Evolutionary conservation across 2,888 invertebrate species (phyloP).

Genomic region (Lasioglossum leucozonium): DNA sequence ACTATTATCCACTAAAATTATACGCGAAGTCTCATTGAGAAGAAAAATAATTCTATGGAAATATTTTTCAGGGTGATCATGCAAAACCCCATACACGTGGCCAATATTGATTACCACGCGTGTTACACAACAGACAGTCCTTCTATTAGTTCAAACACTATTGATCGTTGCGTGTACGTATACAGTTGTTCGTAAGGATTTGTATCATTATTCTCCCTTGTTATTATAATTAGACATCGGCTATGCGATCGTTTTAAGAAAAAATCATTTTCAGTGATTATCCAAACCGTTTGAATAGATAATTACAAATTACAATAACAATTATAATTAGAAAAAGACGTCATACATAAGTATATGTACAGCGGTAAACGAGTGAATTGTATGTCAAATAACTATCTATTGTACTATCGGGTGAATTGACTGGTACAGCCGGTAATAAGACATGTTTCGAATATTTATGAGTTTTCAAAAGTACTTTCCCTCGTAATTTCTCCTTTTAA

Average conservation of each 20-base stretch:
- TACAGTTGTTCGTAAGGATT: not conserved
- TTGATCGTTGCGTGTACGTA: slow-evolving; percentile 13
- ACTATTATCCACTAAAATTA: too few relatives aligned
- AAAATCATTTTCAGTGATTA: not conserved
- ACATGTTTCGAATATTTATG: not conserved
- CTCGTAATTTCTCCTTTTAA: not conserved
- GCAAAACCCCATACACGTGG: not conserved
- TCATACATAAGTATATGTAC: not conserved
- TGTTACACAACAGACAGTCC: slow-evolving; percentile 44
- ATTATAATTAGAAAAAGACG: too few relatives aligned
- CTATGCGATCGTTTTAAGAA: not conserved
- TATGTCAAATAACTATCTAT: not conserved
- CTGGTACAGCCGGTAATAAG: not conserved
- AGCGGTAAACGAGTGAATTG: not conserved
- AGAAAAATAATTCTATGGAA: not conserved
- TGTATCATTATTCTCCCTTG: not conserved
- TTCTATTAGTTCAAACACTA: slow-evolving; percentile 1
- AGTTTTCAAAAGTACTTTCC: not conserved
- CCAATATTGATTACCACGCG: slow-evolving; percentile 48
- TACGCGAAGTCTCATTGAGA: not conserved
- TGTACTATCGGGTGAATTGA: not conserved
- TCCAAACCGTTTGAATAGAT: not conserved
- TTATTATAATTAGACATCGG: not conserved
- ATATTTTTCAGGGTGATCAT: not conserved
- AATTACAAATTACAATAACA: too few relatives aligned